Conservation (phyloP, 2,797 vertebrate genomes). For the Acanthopagrus latus region DNA sequence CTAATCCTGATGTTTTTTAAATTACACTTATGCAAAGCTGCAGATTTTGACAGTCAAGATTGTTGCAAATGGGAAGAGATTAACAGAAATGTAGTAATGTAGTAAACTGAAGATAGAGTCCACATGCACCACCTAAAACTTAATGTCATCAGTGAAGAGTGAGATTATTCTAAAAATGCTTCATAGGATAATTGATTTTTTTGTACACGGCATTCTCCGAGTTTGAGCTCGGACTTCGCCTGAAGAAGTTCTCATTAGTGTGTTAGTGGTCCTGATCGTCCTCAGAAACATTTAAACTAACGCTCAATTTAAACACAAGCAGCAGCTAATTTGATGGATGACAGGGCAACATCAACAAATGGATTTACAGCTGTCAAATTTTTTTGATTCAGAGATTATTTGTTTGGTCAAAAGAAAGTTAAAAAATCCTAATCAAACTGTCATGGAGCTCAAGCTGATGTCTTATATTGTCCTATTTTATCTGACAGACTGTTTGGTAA, state of each 20-base stretch:
- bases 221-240: not conserved
- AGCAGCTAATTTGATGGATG: not conserved
- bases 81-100: not conserved
- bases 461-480: not conserved
- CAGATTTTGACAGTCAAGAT: not conserved
- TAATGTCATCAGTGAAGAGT: not conserved
- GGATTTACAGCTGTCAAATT: not conserved
- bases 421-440: not conserved
- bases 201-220: not conserved
- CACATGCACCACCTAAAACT: not conserved
- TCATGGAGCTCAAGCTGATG: not conserved
- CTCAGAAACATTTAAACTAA: conserved; percentile 11
- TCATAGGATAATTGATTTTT: not conserved
- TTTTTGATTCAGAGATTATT: not conserved
- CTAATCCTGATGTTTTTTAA: not conserved
- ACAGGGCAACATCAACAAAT: not conserved
- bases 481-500: not conserved
- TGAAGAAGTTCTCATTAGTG: not conserved
- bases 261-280: conserved; percentile 16
- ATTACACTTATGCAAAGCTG: not conserved
- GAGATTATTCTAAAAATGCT: not conserved
- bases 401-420: not conserved
- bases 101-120: not conserved
- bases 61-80: not conserved
- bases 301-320: not conserved